Evolutionary conservation across 2,888 invertebrate species (phyloP), one percentile per base, ranked within the genome.

Genomic region (Linnaemya tessellans): DNA sequence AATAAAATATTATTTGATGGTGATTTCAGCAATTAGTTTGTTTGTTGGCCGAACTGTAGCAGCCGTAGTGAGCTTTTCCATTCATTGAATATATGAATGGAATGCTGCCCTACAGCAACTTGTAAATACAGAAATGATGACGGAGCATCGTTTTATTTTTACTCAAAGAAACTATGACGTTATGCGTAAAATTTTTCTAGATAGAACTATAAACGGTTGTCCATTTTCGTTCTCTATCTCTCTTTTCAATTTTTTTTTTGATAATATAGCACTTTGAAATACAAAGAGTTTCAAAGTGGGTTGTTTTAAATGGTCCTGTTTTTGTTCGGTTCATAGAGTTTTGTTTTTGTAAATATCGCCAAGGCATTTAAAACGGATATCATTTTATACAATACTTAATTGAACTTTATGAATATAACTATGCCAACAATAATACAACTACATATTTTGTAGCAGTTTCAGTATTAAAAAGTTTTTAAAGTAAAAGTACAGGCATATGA

Each of bases 281-380:
- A 51, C 51, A 67, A 65, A 80, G 35, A 15, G 49, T 46, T 84
- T 77, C 73, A 64, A 78, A 84, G 80, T 84, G 80, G 84, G 80
- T 43, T 58, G 65, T 56, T 58, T 77, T 67, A 65, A n/a, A 7
- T 41, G 13, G 22, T 62, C 7, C 8, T 41, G 10, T 65, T 18
- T 30, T 38, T 41, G 30, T 30, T 20, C 1, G 38, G 11, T 38
- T 60, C 7, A 20, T 71, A 10, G 7, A 5, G 30, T 30, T 30
- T 30, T 30, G 5, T 43, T 46, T 46, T 46, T 56, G n/a, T 15
- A 20, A 41, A 30, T 43, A 3, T 20, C 25, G 41, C 5, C 38
- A 43, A 65, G 30, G 20, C 18, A 43, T 58, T 10, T 11, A 18
- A 30, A 46, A 65, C n/a, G 30, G 58, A 58, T 58, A 49, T 22